Evolutionary conservation across 2,888 invertebrate species (phyloP), one percentile per base, ranked within the genome.

Genomic region (Trachelus stipa): DNA sequence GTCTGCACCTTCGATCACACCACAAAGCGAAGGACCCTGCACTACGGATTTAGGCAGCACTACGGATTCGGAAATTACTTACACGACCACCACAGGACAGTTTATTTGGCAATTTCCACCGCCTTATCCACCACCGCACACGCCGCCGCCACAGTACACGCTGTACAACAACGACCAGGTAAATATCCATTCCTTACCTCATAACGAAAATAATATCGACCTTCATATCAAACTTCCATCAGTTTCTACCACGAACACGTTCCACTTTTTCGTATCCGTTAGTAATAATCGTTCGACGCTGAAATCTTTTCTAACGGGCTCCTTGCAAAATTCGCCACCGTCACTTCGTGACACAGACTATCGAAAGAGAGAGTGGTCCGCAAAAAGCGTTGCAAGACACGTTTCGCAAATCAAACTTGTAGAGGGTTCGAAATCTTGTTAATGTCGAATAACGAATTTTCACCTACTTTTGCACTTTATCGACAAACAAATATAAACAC

Each of bases 101-200:
- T 95, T 95, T 87, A 93, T 96, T 91, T 97, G 96, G 97, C 95
- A 96, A 92, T 96, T 96, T 92, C 96, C 96, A 90, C 96, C 96
- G 88, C 95, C 95, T 77, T 91, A 90, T 82, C 91, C 91, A 79
- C 91, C 91, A 76, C 89, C 90, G 76, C 89, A 90, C 81, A 90
- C 89, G 92, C 94, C 95, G 91, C 95, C 95, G 89, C 94, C 95
- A 91, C 96, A 95, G 92, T 95, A 95, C 89, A 89, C 91, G 93
- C 93, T 95, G 95, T 96, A 94, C 93, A 93, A 93, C 91, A 95
- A 95, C 92, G 96, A 96, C 94, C 96, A 96, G 95, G 97, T 97
- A 92, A 93, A 94, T 93, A 31, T 68, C 68, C 12, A 30, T 56
- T 75, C 31, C 23, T 56, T 9, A 56, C 6, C 9, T 56, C 23